Conservation (phyloP, 2,888 invertebrate species). For the Beris chalybata region DNA sequence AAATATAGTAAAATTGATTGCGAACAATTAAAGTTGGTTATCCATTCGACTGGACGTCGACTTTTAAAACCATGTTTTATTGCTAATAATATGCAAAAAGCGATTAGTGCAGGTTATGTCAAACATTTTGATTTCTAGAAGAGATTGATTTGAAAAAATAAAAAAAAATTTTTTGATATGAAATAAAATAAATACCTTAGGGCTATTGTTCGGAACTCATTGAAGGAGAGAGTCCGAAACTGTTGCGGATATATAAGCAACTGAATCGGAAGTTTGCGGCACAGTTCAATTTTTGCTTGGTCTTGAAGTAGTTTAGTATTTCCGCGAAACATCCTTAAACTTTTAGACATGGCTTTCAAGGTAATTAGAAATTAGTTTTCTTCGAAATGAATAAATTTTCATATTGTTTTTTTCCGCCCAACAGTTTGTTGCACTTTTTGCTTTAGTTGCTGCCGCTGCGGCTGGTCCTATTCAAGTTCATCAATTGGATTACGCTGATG, state of each 20-base stretch:
- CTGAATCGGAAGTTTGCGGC: slow-evolving; percentile 1
- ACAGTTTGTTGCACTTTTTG: slow-evolving; percentile 11
- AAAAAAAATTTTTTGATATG: background rate
- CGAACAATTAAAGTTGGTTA: too few species aligned
- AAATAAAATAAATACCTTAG: background rate
- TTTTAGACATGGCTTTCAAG: slow-evolving; percentile 27
- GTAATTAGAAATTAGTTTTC: slow-evolving; percentile 1
- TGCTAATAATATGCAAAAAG: slow-evolving; percentile 23
- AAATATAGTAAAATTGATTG: too few species aligned
- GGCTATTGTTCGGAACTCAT: too few species aligned
- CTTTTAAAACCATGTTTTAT: too few species aligned
- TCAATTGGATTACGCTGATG: background rate
- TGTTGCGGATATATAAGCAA: slow-evolving; percentile 16
- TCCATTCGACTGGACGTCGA: too few species aligned
- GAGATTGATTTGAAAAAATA: background rate
- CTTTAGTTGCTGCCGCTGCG: background rate
- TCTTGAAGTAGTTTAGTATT: slow-evolving; percentile 8
- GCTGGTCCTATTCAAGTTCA: background rate
- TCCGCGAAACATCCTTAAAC: background rate
- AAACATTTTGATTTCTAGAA: background rate
- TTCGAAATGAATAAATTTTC: background rate
- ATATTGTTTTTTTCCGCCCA: background rate
- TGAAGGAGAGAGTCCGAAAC: slow-evolving; percentile 6
- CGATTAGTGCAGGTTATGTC: slow-evolving; percentile 28
- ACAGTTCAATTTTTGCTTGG: slow-evolving; percentile 14